Evolutionary conservation across 2,888 invertebrate genomes (phyloP).

Genomic region (Kuschelorhynchus macadamiae): DNA sequence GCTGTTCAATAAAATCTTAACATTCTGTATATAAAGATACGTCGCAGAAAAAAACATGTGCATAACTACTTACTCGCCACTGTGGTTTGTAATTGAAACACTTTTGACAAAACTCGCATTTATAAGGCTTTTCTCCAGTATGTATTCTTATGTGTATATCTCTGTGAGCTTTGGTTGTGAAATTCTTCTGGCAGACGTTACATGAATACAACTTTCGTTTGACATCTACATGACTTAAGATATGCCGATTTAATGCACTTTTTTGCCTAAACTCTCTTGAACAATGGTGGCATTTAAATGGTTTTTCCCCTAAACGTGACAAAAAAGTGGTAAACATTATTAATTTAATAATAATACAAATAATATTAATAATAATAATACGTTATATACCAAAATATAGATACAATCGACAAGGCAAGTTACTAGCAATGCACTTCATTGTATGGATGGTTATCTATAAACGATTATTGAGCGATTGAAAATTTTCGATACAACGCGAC

Average conservation of each 20-base stretch:
- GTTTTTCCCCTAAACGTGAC: conserved; percentile 17
- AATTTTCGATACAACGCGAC: too few species aligned
- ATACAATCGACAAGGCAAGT: too few species aligned
- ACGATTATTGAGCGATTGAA: too few species aligned
- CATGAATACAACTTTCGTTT: conserved; percentile 13
- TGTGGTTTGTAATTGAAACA: conserved; percentile 15
- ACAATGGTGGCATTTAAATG: conserved; percentile 6
- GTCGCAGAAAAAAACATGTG: too few species aligned
- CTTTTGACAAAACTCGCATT: conserved; percentile 18
- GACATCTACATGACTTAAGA: conserved; percentile 10
- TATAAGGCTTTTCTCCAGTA: conserved; percentile 25
- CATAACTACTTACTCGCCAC: conserved; percentile 16
- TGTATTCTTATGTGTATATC: conserved; percentile 14
- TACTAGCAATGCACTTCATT: too few species aligned
- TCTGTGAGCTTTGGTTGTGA: conserved; percentile 12
- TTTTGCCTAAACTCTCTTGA: conserved; percentile 9
- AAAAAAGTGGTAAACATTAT: too few species aligned
- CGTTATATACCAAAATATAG: too few species aligned
- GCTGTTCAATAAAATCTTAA: too few species aligned
- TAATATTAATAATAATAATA: too few species aligned
- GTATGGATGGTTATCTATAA: too few species aligned
- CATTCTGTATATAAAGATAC: too few species aligned
- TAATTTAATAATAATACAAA: too few species aligned
- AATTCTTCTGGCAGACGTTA: conserved; percentile 19
- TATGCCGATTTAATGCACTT: conserved; percentile 6